Base-by-base conservation (phyloP, 2,888 invertebrate genomes). In the Eupithecia exiguata region DNA sequence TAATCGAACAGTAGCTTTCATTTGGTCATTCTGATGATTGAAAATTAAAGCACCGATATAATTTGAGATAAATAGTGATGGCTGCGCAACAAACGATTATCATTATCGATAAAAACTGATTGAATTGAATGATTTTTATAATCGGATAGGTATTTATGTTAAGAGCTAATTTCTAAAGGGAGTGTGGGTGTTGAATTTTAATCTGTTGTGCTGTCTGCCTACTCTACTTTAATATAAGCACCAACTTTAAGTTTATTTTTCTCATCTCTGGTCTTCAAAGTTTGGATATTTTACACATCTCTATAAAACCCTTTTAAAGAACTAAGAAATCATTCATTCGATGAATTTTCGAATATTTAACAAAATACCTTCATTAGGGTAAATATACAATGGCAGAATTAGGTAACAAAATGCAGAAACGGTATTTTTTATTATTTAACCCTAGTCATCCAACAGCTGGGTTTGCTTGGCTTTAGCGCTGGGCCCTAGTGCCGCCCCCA, bases 21-120 rank as follows among this genome's bases (percentile, higher is more conserved):
- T 91, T 90, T 89, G 88, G 91, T 89, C 88, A 90, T 85, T 88
- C 84, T 83, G 84, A 84, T 89, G 90, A 93, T 93, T 93, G 93
- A 94, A 93, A 94, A 92, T 94, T 94, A 94, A 93, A 93, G 91
- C 93, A 92, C 93, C 89, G 92, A 94, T 93, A 92, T 94, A 92
- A 94, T 93, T 93, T 89, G 89, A 90, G 86, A 88, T 83, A 84
- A 83, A 78, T 91, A 93, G 93, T 89, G 93, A 88, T 89, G 92
- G 72, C 69, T 75, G 75, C 53, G 62, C 63, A 66, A 67, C 66
- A 53, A 71, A 72, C 69, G 70, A 72, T 75, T 71, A 72, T 72
- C 58, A 70, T 73, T 38, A 69, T 75, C 76, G 76, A 76, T 76
- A 76, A 73, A 75, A 76, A 66, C 63, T 73, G 75, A 73, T 76